Conservation (phyloP, 2,797 vertebrate genomes). For the Sebastes iracundus region DNA sequence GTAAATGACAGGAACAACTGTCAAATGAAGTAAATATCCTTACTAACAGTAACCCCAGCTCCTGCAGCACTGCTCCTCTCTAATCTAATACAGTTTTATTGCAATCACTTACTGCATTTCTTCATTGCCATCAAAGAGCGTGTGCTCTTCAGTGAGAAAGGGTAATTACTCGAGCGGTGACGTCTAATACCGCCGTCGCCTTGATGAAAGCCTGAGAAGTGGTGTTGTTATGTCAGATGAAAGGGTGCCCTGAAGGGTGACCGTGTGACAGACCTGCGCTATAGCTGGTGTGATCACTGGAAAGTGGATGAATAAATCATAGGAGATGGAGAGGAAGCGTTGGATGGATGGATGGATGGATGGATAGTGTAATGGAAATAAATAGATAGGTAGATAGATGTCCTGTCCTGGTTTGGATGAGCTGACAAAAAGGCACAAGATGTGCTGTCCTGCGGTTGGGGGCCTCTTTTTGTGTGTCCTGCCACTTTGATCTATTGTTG, state of each 20-base stretch:
- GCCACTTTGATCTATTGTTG: slow-evolving; percentile 49
- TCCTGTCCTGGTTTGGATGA: not conserved
- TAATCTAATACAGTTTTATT: slow-evolving; percentile 22
- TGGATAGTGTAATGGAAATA: too few species aligned
- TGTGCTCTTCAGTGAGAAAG: slow-evolving; percentile 15
- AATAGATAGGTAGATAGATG: not conserved
- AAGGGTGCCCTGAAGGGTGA: slow-evolving; percentile 32
- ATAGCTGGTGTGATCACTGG: slow-evolving; percentile 62
- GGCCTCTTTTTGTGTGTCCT: not conserved
- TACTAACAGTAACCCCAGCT: not conserved
- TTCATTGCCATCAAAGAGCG: not conserved
- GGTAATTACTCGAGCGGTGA: slow-evolving; percentile 39
- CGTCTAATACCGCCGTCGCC: slow-evolving; percentile 24
- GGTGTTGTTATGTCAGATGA: slow-evolving; percentile 52
- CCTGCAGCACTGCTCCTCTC: not conserved
- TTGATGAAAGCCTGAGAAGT: slow-evolving; percentile 50
- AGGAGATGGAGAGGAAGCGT: slow-evolving; percentile 17
- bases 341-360: not conserved
- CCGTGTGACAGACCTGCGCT: slow-evolving; percentile 33
- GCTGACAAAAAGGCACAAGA: slow-evolving; percentile 6
- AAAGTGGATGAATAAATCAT: slow-evolving; percentile 80
- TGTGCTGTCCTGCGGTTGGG: not conserved
- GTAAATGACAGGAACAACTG: not conserved
- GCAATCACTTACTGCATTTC: slow-evolving; percentile 32
- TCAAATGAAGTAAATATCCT: not conserved